phyloP scores from a whole-genome alignment of 2,113 vertebrate genomes.

The Ariopsis seemanni region DNA sequence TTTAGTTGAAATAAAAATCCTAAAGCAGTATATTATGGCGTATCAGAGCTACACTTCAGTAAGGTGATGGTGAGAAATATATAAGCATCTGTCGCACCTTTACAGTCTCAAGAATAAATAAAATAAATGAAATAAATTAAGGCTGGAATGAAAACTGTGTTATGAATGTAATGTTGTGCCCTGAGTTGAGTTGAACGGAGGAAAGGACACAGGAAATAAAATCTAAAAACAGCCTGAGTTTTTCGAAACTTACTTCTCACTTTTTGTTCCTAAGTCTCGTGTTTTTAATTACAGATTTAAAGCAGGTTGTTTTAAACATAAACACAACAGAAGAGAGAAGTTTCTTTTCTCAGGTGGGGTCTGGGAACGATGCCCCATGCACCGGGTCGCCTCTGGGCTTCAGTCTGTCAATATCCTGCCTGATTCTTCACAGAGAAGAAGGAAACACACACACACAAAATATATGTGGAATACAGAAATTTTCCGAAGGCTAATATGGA shows the following conservation, averaged over 20 bases:
- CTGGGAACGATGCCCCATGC: conserved; percentile 35
- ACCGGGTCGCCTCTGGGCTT: conserved; percentile 24
- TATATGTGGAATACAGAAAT: conserved; percentile 2
- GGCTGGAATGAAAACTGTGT: not conserved
- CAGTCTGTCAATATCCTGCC: conserved; percentile 52
- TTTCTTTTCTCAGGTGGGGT: conserved; percentile 31
- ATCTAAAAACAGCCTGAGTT: not conserved
- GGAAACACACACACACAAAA: conserved; percentile 1
- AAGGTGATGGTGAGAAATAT: not conserved
- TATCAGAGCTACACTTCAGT: not conserved
- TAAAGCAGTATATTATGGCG: not conserved
- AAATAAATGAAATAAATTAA: too few species aligned
- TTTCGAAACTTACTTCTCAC: not conserved
- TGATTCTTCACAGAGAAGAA: conserved; percentile 27
- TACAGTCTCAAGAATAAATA: not conserved
- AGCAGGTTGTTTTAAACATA: not conserved
- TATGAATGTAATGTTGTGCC: not conserved
- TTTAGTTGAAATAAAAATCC: too few species aligned
- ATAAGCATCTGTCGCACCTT: not conserved
- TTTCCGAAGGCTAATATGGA: conserved; percentile 19
- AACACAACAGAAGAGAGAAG: not conserved
- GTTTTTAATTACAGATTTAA: not conserved
- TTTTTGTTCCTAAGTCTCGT: not conserved
- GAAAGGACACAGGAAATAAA: not conserved
- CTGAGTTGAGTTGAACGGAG: not conserved